phyloP scores from a whole-genome alignment of 2,888 invertebrate species.

The Drosophila leonis region DNA sequence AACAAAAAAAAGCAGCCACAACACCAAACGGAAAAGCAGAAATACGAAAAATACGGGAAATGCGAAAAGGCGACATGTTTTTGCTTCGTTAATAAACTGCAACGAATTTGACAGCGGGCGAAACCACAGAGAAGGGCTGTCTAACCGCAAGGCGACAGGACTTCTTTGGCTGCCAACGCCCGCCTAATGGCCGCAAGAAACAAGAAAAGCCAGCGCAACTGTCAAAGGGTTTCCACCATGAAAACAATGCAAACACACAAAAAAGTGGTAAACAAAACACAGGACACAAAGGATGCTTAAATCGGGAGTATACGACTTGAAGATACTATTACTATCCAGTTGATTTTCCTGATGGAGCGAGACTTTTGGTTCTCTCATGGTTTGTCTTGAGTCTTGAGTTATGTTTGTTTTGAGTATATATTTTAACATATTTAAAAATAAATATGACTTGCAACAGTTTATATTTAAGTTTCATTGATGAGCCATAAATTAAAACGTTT shows the following conservation, averaged over 20 bases:
- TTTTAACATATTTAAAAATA: not conserved
- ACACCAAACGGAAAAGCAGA: constrained; percentile 32
- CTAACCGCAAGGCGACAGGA: constrained; percentile 68
- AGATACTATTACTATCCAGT: not conserved
- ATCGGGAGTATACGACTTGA: not conserved
- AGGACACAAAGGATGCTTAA: not conserved
- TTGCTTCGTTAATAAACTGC: constrained; percentile 78
- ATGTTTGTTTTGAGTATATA: not conserved
- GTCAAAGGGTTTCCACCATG: constrained; percentile 66
- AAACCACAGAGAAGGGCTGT: constrained; percentile 64
- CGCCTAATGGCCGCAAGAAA: constrained; percentile 51
- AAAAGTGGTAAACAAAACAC: constrained; percentile 24
- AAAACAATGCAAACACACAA: constrained; percentile 21
- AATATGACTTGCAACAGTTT: too few species aligned
- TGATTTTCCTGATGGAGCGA: too few species aligned
- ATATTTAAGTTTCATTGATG: rapidly evolving
- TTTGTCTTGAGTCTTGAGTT: too few species aligned
- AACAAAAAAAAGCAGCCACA: constrained; percentile 24
- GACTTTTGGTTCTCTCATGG: too few species aligned
- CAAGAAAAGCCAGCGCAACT: constrained; percentile 45
- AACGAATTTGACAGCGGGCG: constrained; percentile 59
- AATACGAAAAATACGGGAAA: constrained; percentile 25
- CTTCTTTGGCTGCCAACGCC: constrained; percentile 28
- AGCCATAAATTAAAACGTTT: too few species aligned
- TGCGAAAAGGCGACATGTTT: constrained; percentile 68